Evolutionary conservation across 2,888 invertebrate genomes (phyloP), one percentile per base, ranked within the genome.

Genomic region (Tetragonisca angustula): DNA sequence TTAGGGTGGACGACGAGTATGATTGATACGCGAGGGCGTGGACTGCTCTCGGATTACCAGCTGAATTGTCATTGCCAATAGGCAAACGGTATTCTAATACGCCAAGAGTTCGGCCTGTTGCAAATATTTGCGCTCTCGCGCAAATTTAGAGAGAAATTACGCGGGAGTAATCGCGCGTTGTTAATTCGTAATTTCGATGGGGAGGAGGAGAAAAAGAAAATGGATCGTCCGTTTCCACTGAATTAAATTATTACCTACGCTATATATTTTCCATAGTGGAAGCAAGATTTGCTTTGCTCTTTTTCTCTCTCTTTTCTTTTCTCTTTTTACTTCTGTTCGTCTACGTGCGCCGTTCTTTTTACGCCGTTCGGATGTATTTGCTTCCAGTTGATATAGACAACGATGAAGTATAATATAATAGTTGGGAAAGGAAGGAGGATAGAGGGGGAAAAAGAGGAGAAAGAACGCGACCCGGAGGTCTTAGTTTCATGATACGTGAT

Each of bases 11-110:
- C 68, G 82, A 68, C 27, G 76, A 79, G 73, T 79, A 90, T 91
- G 91, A 91, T 90, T 89, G 92, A 92, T 91, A 32, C 32, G 81
- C 76, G 76, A 79, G 88, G 87, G 87, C 79, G 89, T 85, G 86
- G 85, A 84, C 77, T n/a, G 84, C 87, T 88, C 80, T 90, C 89
- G 82, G 81, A 79, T 92, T 91, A 88, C 90, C 76, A 62, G 86
- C 86, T 83, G 89, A 90, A 90, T 91, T 88, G 88, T 90, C 84
- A 76, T 79, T 77, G 67, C 59, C 71, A 50, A 43, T 68, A 62
- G 68, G 62, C 43, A 43, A 43, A 50, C 43, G n/a, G 52, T 76
- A 32, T 69, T 68, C 49, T 24, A 24, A 4, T 73, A 65, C 64
- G 64, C 4, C 21, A 27, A 36, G 36, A 2, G 56, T 43, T 59